A percentile compares a stretch with the other conserved stretches of the same genome.
Conservation (phyloP, 2,113 vertebrate species). For the Odocoileus virginianus region DNA sequence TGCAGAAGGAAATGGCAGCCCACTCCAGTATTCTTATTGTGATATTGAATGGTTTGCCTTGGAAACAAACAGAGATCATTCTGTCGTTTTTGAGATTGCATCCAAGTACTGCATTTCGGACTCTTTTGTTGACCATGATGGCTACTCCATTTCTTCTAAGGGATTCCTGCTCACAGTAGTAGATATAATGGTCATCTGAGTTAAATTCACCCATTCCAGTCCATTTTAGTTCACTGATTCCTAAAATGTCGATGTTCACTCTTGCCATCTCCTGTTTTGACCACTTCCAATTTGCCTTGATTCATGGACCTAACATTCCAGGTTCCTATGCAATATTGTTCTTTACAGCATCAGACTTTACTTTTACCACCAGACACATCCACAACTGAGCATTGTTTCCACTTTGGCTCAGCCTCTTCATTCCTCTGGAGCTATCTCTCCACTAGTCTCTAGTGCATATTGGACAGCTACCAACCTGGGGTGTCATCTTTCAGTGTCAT, state of each 20-base stretch:
- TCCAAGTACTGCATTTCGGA: not conserved
- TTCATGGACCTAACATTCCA: not conserved
- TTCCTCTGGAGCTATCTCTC: not conserved
- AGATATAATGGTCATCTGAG: not conserved
- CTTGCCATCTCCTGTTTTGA: not conserved
- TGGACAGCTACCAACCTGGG: not conserved
- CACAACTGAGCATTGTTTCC: not conserved
- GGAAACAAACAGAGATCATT: accelerated
- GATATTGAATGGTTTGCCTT: not conserved
- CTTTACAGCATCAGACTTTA: not conserved
- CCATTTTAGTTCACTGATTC: not conserved
- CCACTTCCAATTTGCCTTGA: not conserved
- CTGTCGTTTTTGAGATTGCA: not conserved
- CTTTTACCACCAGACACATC: not conserved
- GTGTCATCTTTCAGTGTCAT: too few species aligned
- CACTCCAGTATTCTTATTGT: not conserved
- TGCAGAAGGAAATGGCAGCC: not conserved
- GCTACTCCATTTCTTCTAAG: not conserved
- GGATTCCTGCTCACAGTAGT: not conserved
- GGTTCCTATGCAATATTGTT: not conserved
- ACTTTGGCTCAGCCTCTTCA: not conserved
- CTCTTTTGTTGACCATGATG: not conserved
- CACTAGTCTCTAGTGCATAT: not conserved
- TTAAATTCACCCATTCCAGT: not conserved
- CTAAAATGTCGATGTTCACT: not conserved